A percentile compares a stretch with the other conserved stretches of the same genome.
phyloP scores from a whole-genome alignment of 2,797 vertebrate species.

The Alauda arvensis region DNA sequence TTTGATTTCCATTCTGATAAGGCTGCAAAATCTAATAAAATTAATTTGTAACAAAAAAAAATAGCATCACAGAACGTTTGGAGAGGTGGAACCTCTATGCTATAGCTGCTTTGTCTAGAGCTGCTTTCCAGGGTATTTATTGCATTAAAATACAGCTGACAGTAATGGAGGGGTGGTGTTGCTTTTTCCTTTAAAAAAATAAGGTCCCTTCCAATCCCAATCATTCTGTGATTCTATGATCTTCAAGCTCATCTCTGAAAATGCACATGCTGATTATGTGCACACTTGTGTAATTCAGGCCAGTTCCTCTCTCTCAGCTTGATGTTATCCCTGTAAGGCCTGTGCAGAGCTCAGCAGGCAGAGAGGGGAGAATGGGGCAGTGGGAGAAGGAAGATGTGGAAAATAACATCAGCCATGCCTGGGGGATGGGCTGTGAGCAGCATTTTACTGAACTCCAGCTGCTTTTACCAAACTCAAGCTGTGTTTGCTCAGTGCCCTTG shows the following conservation, averaged over 20 bases:
- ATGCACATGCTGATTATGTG: not conserved
- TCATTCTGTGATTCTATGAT: not conserved
- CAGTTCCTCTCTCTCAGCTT: not conserved
- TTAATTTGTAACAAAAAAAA: not conserved
- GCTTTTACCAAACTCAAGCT: not conserved
- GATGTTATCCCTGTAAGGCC: not conserved
- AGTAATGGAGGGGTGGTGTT: not conserved
- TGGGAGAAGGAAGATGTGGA: not conserved
- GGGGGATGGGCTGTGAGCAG: not conserved
- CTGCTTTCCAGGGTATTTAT: not conserved
- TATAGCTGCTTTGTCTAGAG: not conserved
- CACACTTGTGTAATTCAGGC: not conserved
- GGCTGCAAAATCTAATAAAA: not conserved
- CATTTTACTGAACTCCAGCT: not conserved
- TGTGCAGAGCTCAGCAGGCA: not conserved
- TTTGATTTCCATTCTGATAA: constrained; percentile 1
- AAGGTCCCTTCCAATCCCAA: not conserved
- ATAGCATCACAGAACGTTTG: fast-evolving
- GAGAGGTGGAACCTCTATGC: not conserved
- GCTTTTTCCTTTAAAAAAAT: not conserved
- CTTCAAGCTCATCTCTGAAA: not conserved
- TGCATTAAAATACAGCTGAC: not conserved
- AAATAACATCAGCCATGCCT: not conserved
- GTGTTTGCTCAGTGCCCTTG: not conserved
- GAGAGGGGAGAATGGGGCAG: not conserved